Conservation (phyloP, 2,113 vertebrate genomes). For the Erpornis zantholeuca region DNA sequence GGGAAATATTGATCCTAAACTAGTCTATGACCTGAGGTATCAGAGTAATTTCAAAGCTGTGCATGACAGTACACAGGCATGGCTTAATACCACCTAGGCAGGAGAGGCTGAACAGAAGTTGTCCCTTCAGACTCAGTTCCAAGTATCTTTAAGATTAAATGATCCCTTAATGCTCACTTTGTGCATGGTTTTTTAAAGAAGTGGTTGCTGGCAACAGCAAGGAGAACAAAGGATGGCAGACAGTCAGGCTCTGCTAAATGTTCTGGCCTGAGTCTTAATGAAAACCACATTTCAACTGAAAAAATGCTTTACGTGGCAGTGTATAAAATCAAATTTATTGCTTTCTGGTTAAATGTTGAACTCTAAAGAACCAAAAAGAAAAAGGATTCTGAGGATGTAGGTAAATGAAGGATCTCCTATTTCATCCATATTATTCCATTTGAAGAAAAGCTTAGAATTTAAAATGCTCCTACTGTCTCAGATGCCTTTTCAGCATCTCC, state of each 20-base stretch:
- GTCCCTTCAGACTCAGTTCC: neutral
- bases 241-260: constrained; percentile 79
- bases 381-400: neutral
- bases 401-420: neutral
- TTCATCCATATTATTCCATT: neutral
- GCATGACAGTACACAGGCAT: neutral
- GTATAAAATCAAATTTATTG: constrained; percentile 62
- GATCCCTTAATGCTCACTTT: neutral
- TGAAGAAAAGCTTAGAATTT: neutral
- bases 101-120: neutral
- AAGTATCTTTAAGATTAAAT: constrained; percentile 28
- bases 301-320: constrained; percentile 83
- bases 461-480: neutral
- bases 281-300: constrained; percentile 84
- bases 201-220: constrained; percentile 56
- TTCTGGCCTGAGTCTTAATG: constrained; percentile 80
- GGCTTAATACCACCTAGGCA: neutral
- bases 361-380: neutral
- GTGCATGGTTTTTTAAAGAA: constrained; percentile 18
- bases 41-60: neutral
- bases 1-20: neutral
- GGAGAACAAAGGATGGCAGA: constrained; percentile 74
- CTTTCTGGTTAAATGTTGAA: constrained; percentile 40
- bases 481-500: neutral
- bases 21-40: neutral